Evolutionary conservation across 1,140 invertebrate genomes (phyloP), one percentile per base, ranked within the genome.

Genomic region (Arion vulgaris): DNA sequence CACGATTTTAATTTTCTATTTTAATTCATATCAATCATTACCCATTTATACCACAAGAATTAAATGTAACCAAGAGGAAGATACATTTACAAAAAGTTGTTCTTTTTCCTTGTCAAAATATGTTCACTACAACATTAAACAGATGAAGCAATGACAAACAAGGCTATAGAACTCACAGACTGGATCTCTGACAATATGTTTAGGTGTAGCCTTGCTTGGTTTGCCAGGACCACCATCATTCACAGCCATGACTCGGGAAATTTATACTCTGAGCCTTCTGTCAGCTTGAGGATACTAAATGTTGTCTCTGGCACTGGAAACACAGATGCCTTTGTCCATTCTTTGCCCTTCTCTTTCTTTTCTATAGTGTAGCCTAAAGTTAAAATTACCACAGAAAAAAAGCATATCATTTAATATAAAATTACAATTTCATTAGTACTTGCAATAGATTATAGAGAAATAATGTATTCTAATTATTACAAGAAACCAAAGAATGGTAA

Each of bases 221-320:
- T 96, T 95, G 81, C 97, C 98, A 76, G 95, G 94, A 13, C 98
- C 98, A 72, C 98, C 96, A 82, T 98, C 97, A 91, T 99, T 99
- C 76, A 98, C 96, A 49, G 98, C 98, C 85, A 97, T 96, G 9
- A 99, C 95, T 84, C 98, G 94, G n/a, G n/a, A 94, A 99, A 99
- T 89, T 97, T 95, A 89, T 98, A 98, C 91, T 99, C 97, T 85
- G 97, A 95, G 13, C 97, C 97, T 93, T 99, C 97, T 77, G 95
- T 97, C 15, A 99, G 93, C 84, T 96, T 96, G 7, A 96, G 95
- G 26, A 99, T 95, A 88, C 93, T 86, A 80, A 92, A 91, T 11
- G 85, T 88, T 11, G 88, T 89, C n/a, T 90, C 90, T 13, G 88
- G 87, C 0, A 90, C 84, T 36, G 98, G 97, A 92, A 97, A 98